A percentile compares a stretch with the other conserved stretches of the same genome.
Evolutionary conservation across 2,113 vertebrate genomes (phyloP).

Genomic region (Mus pahari): DNA sequence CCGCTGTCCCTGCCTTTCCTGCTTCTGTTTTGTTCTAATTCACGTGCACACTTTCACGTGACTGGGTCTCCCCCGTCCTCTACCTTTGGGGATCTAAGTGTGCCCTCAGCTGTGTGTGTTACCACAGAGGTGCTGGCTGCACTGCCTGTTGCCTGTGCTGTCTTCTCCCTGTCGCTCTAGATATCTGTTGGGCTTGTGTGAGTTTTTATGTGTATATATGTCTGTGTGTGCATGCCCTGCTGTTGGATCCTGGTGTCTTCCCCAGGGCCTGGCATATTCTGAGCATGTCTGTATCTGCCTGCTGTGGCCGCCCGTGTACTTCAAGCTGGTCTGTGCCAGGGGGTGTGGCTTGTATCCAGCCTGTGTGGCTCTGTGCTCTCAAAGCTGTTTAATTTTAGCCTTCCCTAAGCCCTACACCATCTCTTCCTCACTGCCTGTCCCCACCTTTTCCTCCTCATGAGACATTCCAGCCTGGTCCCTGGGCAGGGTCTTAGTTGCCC

Average conservation of each 20-base stretch:
- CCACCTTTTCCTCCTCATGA: conserved; percentile 65
- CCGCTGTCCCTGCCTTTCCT: neutral
- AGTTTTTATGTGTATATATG: neutral
- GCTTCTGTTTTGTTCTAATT: neutral
- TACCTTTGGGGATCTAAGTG: neutral
- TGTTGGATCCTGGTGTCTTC: neutral
- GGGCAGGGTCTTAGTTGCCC: neutral
- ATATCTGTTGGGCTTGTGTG: neutral
- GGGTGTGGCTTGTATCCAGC: conserved; percentile 68
- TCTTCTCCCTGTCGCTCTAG: neutral
- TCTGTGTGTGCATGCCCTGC: conserved; percentile 3
- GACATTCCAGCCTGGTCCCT: conserved; percentile 72
- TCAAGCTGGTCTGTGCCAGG: neutral
- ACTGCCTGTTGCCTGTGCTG: neutral
- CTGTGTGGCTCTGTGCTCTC: conserved; percentile 59
- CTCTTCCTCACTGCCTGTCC: conserved; percentile 85
- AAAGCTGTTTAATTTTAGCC: conserved; percentile 65
- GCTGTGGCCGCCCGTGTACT: neutral
- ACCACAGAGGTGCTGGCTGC: conserved; percentile 20
- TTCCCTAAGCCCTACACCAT: conserved; percentile 80
- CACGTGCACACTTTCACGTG: neutral
- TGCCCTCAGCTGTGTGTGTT: neutral
- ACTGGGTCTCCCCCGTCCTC: neutral
- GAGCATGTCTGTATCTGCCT: conserved; percentile 70
- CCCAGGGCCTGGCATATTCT: conserved; percentile 42